A percentile compares a stretch with the other conserved stretches of the same genome.
These are phyloP conservation scores for Leptarthrus brevirostris DNA, from an alignment of 2,888 invertebrate species.

Conservation along the genomic window DNA sequence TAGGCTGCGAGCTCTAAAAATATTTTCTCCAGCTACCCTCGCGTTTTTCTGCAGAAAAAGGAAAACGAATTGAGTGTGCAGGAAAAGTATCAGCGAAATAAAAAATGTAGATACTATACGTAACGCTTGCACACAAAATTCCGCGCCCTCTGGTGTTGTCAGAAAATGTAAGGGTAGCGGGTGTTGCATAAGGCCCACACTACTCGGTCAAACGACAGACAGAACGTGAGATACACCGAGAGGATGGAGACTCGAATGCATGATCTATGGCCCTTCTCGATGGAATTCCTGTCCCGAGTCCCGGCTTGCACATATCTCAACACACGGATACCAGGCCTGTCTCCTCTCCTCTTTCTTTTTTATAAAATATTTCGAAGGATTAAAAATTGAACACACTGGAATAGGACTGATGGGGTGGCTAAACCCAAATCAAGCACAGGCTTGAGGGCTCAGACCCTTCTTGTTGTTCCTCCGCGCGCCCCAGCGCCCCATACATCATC, in stretches of 20 bases:
- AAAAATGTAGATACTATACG: slow-evolving; percentile 48
- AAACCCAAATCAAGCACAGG: slow-evolving; percentile 47
- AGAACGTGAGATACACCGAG: slow-evolving; percentile 51
- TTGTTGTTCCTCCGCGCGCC: slow-evolving; percentile 19
- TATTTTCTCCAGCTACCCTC: slow-evolving; percentile 47
- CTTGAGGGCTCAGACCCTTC: slow-evolving; percentile 45
- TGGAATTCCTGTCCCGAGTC: slow-evolving; percentile 50
- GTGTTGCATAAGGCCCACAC: slow-evolving; percentile 29
- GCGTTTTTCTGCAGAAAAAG: slow-evolving; percentile 46
- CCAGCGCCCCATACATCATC: slow-evolving; percentile 37
- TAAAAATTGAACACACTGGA: slow-evolving; percentile 54
- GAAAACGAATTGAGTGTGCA: slow-evolving; percentile 50
- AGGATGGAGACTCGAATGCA: slow-evolving; percentile 50
- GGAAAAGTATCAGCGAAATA: slow-evolving; percentile 51
- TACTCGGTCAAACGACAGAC: slow-evolving; percentile 48
- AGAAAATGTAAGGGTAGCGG: slow-evolving; percentile 34
- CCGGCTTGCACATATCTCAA: slow-evolving; percentile 47
- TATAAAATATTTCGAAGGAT: slow-evolving; percentile 55
- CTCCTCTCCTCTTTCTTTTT: slow-evolving; percentile 48
- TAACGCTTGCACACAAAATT: slow-evolving; percentile 53
- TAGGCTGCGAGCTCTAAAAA: slow-evolving; percentile 46
- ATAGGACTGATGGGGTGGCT: slow-evolving; percentile 41
- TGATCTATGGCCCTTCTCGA: slow-evolving; percentile 53
- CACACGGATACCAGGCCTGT: slow-evolving; percentile 20
- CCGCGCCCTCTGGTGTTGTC: slow-evolving; percentile 52